Conservation (phyloP, 1,140 invertebrate genomes). For the Ptiloglossa arizonensis region DNA sequence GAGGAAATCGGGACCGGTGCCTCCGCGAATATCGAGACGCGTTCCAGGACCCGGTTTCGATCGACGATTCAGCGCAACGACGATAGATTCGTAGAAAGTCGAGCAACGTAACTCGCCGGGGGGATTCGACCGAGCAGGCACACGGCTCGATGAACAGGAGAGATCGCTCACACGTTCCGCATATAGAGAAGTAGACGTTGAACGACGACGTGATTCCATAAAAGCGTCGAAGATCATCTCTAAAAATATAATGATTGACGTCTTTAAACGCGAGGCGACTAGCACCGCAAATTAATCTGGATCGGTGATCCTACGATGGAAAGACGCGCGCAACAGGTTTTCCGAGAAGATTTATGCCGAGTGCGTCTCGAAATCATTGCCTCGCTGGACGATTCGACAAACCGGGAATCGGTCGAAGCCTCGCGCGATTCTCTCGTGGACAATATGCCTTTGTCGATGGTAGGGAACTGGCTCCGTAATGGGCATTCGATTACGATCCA, state of each 20-base stretch:
- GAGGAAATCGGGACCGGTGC: background rate
- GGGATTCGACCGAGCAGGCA: background rate
- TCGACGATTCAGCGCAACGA: background rate
- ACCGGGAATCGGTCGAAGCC: conserved; percentile 35
- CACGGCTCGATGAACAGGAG: background rate
- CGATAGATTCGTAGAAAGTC: background rate
- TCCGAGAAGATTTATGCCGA: background rate
- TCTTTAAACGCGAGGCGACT: conserved; percentile 19
- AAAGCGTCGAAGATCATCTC: conserved; percentile 64
- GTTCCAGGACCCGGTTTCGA: background rate
- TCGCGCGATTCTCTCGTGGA: conserved; percentile 21
- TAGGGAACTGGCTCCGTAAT: background rate
- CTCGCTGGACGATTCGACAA: background rate
- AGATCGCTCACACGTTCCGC: background rate
- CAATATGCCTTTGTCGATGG: conserved; percentile 43
- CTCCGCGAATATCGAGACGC: background rate
- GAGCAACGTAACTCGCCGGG: background rate
- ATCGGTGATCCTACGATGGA: conserved; percentile 3
- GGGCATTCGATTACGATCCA: conserved; percentile 21
- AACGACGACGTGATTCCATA: conserved; percentile 47
- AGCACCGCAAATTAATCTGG: conserved; percentile 43
- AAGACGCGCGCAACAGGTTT: conserved; percentile 40
- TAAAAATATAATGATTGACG: conserved; percentile 65
- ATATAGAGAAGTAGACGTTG: background rate
- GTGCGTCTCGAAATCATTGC: background rate